These are phyloP conservation scores for Rapana venosa DNA, from an alignment of 2,888 invertebrate genomes.

Conservation along the genomic window DNA sequence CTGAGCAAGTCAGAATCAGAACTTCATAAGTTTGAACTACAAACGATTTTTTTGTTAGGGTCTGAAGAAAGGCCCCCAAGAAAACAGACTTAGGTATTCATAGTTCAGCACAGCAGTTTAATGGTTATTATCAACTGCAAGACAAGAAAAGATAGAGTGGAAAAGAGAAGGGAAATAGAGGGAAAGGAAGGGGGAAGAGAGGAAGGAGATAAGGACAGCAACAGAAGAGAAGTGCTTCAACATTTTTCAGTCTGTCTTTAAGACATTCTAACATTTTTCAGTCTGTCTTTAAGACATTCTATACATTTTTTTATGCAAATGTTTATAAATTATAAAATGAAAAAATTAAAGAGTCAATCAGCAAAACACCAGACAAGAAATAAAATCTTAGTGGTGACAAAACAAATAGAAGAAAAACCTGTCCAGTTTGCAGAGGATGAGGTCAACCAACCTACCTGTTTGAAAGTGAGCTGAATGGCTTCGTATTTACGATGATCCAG, in stretches of 20 bases:
- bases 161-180: too few species aligned
- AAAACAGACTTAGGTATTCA: background rate
- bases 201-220: background rate
- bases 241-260: background rate
- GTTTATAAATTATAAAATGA: background rate
- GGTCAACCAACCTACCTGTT: constrained; percentile 85
- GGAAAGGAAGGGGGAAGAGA: too few species aligned
- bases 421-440: too few species aligned
- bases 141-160: too few species aligned
- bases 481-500: constrained; percentile 97
- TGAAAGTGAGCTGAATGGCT: constrained; percentile 99
- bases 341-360: background rate
- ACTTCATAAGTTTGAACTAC: too few species aligned
- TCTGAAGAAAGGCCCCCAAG: background rate
- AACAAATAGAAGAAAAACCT: background rate
- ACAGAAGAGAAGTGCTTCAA: background rate
- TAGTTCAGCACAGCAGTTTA: background rate
- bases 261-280: background rate
- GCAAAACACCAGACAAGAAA: background rate
- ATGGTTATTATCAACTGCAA: background rate
- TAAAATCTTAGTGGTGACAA: background rate
- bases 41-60: too few species aligned
- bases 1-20: too few species aligned
- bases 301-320: background rate
- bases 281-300: background rate